Evolutionary conservation across 1,140 invertebrate species (phyloP).

Genomic region (Aphaenogaster ashmeadi): DNA sequence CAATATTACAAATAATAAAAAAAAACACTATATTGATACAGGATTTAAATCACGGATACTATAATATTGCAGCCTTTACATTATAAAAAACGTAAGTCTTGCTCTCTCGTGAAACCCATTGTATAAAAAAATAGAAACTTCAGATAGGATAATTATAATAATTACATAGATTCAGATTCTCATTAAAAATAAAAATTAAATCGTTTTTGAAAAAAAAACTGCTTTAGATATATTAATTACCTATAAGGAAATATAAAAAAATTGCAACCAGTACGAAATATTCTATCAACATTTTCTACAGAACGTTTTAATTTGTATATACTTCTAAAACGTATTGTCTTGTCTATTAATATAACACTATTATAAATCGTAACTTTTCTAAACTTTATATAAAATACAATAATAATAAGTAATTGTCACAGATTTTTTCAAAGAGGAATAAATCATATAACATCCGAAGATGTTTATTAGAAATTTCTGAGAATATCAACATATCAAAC

Average conservation of each 20-base stretch:
- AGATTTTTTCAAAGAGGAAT: conserved; percentile 3
- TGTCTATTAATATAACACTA: neutral
- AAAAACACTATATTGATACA: neutral
- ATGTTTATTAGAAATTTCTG: conserved; percentile 3
- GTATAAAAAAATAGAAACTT: neutral
- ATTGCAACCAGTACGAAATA: neutral
- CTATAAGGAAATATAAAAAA: neutral
- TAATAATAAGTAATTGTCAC: conserved; percentile 13
- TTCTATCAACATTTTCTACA: neutral
- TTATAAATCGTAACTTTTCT: neutral
- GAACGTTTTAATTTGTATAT: neutral
- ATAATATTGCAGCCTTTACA: neutral
- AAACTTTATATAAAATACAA: conserved; percentile 2
- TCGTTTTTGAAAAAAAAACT: neutral
- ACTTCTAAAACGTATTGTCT: neutral
- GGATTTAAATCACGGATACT: neutral
- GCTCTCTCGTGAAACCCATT: neutral
- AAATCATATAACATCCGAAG: conserved; percentile 9
- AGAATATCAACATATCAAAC: neutral
- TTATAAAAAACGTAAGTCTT: neutral
- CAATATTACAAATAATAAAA: conserved; percentile 23
- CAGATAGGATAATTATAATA: conserved; percentile 2
- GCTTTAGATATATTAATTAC: neutral
- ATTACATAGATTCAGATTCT: neutral
- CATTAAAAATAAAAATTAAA: neutral